Base-by-base conservation (phyloP, 1,140 invertebrate species). In the Euwallacea fornicatus region DNA sequence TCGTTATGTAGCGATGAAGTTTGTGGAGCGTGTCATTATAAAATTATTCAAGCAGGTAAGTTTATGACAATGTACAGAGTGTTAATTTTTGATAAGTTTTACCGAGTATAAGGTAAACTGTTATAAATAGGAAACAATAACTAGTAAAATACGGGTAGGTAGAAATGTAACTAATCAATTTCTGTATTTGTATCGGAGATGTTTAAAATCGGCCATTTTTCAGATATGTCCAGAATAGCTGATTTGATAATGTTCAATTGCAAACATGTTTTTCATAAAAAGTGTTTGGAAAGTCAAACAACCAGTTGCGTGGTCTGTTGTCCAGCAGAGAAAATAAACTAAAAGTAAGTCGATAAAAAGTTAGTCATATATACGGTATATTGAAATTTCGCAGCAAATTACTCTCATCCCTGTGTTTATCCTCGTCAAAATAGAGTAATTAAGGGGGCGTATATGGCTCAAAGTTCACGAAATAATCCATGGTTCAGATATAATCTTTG, bases 251-350 rank as follows among this genome's bases (percentile, higher is more conserved):
- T 94, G 53, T 98, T 96, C 81, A 92, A 93, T 79, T 98, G 95
- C 79, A 89, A 90, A 72, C 96, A 98, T 83, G 87, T 89, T 0
- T 97, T 96, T 81, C 96, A 98, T 81, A 88, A 91, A 80, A 86
- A 89, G 69, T 98, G 96, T 83, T 81, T 96, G 73, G 86, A 87
- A 0, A 81, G 64, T 78, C 72, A 75, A 42, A 66, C 70, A 7
- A 72, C 64, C 7, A 74, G 65, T 15, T 81, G 80, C 60, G 78
- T 73, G 3, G 77, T 81, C 15, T 81, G 80, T 73, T 74, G 78
- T 66, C 73, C 77, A 7, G 11, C 62, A n/a, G 71, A 78, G 21
- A 56, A 77, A 69, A 63, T 61, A 54, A 21, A 75, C 67, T 69
- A 44, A 73, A 69, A 16, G 66, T 73, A 73, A 66, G 56, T 68